These are phyloP conservation scores for Polydrusus cervinus DNA, from an alignment of 2,888 invertebrate species.

Conservation along the genomic window DNA sequence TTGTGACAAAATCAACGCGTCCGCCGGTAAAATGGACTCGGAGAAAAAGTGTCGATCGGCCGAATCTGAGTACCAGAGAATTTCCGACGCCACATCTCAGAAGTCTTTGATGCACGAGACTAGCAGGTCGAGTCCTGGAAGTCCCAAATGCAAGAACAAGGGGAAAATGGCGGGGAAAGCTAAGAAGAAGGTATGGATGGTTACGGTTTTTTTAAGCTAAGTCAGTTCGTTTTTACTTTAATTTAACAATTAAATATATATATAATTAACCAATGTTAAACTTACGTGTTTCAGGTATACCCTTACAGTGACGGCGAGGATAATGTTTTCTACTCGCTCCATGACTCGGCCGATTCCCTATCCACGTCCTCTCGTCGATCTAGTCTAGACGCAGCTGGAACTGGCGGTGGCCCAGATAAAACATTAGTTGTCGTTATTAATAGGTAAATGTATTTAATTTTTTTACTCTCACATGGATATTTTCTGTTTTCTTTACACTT, in stretches of 20 bases:
- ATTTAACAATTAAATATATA: no score
- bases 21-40: conserved; percentile 34
- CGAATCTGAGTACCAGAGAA: conserved; percentile 75
- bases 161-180: conserved; percentile 61
- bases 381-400: conserved; percentile 69
- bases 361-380: conserved; percentile 75
- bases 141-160: conserved; percentile 69
- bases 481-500: no score
- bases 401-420: conserved; percentile 65
- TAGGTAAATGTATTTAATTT: conserved; percentile 55
- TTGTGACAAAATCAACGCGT: conserved; percentile 70
- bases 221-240: no score
- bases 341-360: conserved; percentile 75
- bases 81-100: conserved; percentile 74
- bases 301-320: conserved; percentile 76
- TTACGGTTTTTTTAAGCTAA: no score
- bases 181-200: conserved; percentile 60
- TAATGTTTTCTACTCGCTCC: conserved; percentile 72
- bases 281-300: conserved; percentile 69
- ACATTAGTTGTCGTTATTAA: conserved; percentile 75
- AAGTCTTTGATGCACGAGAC: conserved; percentile 73
- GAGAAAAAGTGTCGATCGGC: conserved; percentile 62
- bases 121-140: conserved; percentile 68
- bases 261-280: no score
- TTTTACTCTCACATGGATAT: no score